Evolutionary conservation across 2,797 vertebrate genomes (phyloP), one percentile per base, ranked within the genome.

Genomic region (Lindbergichthys nudifrons): DNA sequence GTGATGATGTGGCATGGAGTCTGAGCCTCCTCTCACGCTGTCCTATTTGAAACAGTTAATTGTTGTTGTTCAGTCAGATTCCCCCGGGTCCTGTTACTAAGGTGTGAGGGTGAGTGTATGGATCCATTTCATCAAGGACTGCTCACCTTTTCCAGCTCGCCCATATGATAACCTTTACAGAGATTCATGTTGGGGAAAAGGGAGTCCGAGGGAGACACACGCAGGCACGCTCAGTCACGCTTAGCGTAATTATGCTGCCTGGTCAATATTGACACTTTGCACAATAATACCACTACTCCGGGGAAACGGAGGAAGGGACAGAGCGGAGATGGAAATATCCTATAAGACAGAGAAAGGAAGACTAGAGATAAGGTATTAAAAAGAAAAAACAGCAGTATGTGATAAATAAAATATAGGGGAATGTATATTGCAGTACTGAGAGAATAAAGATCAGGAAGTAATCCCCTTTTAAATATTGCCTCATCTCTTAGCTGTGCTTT

Each of bases 21-120:
- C 36, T 63, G 32, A 51, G 53, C 64, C 57, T 79, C 64, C 51
- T 57, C 51, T 71, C 62, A 14, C 50, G 48, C 46, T 23, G 3
- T 75, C 66, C 70, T 72, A 48, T 23, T 54, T 81, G 70, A 72
- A 63, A 65, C 52, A 26, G 51, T 62, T 21, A 9, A 32, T 70
- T 62, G 56, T 73, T 85, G 52, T 69, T 82, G 42, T 69, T 45
- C 47, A 16, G 16, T 61, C 70, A 36, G 16, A 47, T 18, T 76
- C 78, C 74, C 80, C 41, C 4, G 80, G 70, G 86, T 60, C 80
- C 71, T 51, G 65, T 88, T 88, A 88, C 61, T 5, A 78, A 63
- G 65, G 70, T 42, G 60, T 48, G 56, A 67, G 51, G 26, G 66
- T 41, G 74, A 76, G 61, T 12, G n/a, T 43, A 76, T 80, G 64